These are phyloP conservation scores for Orchesellides sinensis DNA, from an alignment of 2,888 invertebrate species.

Conservation along the genomic window DNA sequence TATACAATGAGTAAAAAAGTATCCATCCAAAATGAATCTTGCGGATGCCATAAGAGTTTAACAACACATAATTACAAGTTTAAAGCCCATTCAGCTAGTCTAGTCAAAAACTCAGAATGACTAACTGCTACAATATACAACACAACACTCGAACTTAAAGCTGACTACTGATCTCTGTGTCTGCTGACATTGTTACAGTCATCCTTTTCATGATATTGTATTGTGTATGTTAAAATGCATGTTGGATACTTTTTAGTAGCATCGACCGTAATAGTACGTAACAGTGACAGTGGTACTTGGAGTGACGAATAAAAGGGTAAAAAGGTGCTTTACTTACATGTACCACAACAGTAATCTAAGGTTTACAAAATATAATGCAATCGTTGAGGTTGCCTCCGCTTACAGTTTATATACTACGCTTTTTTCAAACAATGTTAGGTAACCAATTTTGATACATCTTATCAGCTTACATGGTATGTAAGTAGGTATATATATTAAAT, in stretches of 20 bases:
- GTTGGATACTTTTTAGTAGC: not conserved
- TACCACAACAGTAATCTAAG: not conserved
- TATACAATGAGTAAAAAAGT: too few species aligned
- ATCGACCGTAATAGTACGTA: not conserved
- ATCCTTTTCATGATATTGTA: too few species aligned
- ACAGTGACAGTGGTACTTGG: conserved; percentile 42
- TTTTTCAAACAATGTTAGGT: conserved; percentile 19
- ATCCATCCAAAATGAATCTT: conserved; percentile 2
- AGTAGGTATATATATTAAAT: not conserved
- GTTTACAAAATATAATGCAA: not conserved
- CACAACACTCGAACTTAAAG: not conserved
- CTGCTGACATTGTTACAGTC: conserved; percentile 8
- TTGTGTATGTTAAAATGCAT: too few species aligned
- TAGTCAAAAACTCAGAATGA: not conserved
- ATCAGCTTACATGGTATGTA: not conserved
- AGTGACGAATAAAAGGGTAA: conserved; percentile 44
- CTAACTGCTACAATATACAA: too few species aligned
- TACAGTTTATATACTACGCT: not conserved
- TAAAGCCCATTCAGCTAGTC: not conserved
- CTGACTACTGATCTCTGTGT: not conserved
- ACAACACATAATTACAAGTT: conserved; percentile 8
- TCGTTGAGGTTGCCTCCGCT: conserved; percentile 35
- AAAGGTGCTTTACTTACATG: conserved; percentile 19
- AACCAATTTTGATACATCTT: conserved; percentile 20
- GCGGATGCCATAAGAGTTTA: not conserved